These are phyloP conservation scores for Amphiprion clarkii DNA, from an alignment of 2,797 vertebrate species.

Conservation along the genomic window DNA sequence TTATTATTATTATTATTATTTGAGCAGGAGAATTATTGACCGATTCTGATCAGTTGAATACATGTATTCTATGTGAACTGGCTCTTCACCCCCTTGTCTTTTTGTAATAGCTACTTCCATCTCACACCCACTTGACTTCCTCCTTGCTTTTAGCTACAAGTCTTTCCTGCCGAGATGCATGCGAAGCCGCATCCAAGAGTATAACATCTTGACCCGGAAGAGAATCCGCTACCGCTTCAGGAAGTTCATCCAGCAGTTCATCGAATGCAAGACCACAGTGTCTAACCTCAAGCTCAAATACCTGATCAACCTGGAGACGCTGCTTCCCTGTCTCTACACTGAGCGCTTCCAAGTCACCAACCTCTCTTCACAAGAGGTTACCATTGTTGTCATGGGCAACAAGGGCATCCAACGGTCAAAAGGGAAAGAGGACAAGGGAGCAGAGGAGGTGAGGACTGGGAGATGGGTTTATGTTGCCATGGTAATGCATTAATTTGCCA, in stretches of 20 bases:
- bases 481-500: constrained; percentile 2
- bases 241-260: constrained; percentile 95
- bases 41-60: not conserved
- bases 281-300: constrained; percentile 96
- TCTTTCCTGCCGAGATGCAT: constrained; percentile 92
- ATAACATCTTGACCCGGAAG: constrained; percentile 95
- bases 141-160: constrained; percentile 90
- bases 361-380: constrained; percentile 84
- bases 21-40: not conserved
- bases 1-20: not conserved
- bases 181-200: constrained; percentile 91
- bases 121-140: not conserved
- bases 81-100: not conserved
- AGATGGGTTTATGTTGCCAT: constrained; percentile 10
- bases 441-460: constrained; percentile 84
- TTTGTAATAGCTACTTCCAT: not conserved
- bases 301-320: constrained; percentile 94
- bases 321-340: constrained; percentile 92
- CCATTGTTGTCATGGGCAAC: constrained; percentile 92
- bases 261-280: constrained; percentile 91
- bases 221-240: constrained; percentile 95
- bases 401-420: constrained; percentile 92
- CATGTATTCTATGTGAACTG: not conserved
- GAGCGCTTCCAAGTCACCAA: constrained; percentile 93
- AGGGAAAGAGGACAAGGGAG: constrained; percentile 83